Conservation (phyloP, 2,888 invertebrate species). For the Thelaira solivaga region DNA sequence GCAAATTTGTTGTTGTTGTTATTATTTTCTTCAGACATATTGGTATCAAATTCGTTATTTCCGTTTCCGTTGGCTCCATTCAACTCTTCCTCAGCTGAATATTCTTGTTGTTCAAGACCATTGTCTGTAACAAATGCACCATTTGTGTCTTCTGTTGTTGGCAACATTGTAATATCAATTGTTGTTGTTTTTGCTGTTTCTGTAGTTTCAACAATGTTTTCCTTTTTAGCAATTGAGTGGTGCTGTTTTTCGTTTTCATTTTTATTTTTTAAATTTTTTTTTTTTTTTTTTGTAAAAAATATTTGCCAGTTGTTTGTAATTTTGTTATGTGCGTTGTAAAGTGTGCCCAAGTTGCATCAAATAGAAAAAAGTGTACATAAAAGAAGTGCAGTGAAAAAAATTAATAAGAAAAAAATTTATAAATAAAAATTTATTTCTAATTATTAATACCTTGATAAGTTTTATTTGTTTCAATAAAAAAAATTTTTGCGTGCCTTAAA, state of each 20-base stretch:
- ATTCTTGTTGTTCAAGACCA: slow-evolving; percentile 57
- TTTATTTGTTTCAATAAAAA: not conserved
- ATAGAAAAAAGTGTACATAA: not conserved
- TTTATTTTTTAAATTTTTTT: slow-evolving; percentile 43
- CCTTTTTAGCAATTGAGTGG: slow-evolving; percentile 43
- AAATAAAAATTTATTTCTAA: slow-evolving; percentile 10
- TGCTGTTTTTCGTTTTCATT: slow-evolving; percentile 60
- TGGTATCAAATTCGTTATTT: slow-evolving; percentile 69
- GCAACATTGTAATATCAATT: slow-evolving; percentile 58
- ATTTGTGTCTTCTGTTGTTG: slow-evolving; percentile 62
- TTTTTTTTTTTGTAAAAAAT: slow-evolving; percentile 10
- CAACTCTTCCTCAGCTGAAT: slow-evolving; percentile 48
- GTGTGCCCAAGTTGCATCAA: slow-evolving; percentile 22
- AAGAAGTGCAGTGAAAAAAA: slow-evolving; percentile 24
- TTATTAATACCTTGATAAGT: not conserved
- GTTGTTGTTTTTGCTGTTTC: slow-evolving; percentile 36
- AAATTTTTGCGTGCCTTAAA: slow-evolving; percentile 17
- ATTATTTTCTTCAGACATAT: slow-evolving; percentile 65
- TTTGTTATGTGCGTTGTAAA: slow-evolving; percentile 27
- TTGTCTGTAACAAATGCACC: slow-evolving; percentile 66
- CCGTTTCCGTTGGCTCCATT: slow-evolving; percentile 64
- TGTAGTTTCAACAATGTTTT: slow-evolving; percentile 54
- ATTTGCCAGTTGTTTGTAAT: slow-evolving; percentile 29
- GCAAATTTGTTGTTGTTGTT: slow-evolving; percentile 32
- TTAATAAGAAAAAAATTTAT: not conserved